phyloP scores from a whole-genome alignment of 2,888 invertebrate genomes.

The Zootermopsis nevadensis region DNA sequence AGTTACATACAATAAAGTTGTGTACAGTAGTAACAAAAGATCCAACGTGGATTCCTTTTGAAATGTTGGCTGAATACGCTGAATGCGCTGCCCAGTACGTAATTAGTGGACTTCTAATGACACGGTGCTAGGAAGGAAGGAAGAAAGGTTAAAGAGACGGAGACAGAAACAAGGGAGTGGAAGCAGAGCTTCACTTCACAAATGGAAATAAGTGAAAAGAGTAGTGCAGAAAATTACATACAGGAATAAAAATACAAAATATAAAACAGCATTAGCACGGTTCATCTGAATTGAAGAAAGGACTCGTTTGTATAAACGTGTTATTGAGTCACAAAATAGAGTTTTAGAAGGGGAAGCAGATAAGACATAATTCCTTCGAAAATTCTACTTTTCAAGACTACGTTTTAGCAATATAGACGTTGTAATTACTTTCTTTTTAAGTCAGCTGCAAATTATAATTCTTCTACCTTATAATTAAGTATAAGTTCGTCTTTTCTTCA shows the following conservation, averaged over 20 bases:
- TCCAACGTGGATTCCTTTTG: not conserved
- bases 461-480: not conserved
- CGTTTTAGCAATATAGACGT: not conserved
- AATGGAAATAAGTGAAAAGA: not conserved
- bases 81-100: not conserved
- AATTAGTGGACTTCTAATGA: conserved; percentile 9
- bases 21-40: not conserved
- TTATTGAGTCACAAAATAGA: not conserved
- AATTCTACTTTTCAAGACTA: not conserved
- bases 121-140: not conserved
- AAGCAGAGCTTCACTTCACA: not conserved
- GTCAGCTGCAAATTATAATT: not conserved
- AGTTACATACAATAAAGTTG: not conserved
- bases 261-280: not conserved
- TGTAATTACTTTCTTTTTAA: conserved; percentile 17
- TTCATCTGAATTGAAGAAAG: not conserved
- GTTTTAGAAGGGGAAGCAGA: not conserved
- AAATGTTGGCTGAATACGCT: not conserved
- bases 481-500: no score
- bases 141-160: not conserved
- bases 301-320: not conserved
- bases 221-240: not conserved
- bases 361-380: not conserved
- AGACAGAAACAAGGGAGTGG: not conserved
- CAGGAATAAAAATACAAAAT: not conserved